Evolutionary conservation across 2,113 vertebrate genomes (phyloP).

Genomic region (Ascaphus truei): DNA sequence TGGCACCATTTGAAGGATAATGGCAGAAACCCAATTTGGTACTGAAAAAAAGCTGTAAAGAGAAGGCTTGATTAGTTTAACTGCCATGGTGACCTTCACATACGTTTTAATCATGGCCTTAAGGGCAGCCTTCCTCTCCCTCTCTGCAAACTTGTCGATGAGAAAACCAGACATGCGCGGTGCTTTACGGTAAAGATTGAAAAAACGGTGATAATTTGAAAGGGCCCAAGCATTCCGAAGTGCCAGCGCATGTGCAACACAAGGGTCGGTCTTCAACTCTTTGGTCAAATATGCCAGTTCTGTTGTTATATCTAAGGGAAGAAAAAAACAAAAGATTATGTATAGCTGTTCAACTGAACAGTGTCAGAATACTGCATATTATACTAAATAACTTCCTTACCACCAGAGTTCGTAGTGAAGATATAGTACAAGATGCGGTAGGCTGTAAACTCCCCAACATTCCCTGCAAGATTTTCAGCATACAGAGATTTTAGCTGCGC

Average conservation of each 20-base stretch:
- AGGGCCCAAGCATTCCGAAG: constrained; percentile 84
- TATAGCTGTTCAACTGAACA: background rate
- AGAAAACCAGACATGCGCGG: constrained; percentile 89
- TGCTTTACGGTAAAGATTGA: constrained; percentile 74
- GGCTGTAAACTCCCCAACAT: constrained; percentile 86
- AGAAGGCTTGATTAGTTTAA: background rate
- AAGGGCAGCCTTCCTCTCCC: constrained; percentile 81
- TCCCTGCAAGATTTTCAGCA: constrained; percentile 74
- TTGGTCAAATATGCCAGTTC: constrained; percentile 81
- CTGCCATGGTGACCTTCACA: constrained; percentile 46
- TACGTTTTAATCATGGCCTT: constrained; percentile 90
- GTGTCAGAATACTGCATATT: background rate
- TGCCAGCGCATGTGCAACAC: constrained; percentile 77
- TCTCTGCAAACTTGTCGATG: constrained; percentile 88
- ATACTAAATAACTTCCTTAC: constrained; percentile 44
- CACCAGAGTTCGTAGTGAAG: constrained; percentile 87
- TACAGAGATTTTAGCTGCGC: constrained; percentile 87
- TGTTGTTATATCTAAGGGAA: constrained; percentile 76
- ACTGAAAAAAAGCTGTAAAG: background rate
- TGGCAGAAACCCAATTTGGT: too few species aligned
- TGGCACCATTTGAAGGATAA: too few species aligned
- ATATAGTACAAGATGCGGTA: constrained; percentile 89
- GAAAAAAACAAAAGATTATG: background rate
- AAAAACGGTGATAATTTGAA: constrained; percentile 84
- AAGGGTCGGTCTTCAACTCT: constrained; percentile 71